phyloP scores from a whole-genome alignment of 1,140 invertebrate species.

The Pogonomyrmex barbatus region DNA sequence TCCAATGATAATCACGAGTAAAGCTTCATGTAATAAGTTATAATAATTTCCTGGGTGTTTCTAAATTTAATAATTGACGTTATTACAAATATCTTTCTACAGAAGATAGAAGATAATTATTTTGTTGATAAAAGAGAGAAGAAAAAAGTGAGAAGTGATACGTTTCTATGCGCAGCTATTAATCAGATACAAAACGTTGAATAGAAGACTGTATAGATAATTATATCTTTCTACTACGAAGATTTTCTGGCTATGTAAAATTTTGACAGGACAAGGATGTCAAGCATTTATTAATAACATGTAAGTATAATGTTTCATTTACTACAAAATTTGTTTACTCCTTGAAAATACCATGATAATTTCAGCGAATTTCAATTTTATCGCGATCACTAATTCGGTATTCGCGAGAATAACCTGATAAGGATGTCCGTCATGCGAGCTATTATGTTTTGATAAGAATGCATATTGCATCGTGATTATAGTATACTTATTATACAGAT shows the following conservation, averaged over 20 bases:
- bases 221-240: neutral
- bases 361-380: neutral
- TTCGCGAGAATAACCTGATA: neutral
- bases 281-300: slow-evolving; percentile 76
- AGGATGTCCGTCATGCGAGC: slow-evolving; percentile 20
- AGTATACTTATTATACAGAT: slow-evolving; percentile 41
- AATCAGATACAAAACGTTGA: slow-evolving; percentile 23
- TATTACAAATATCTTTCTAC: neutral
- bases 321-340: neutral
- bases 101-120: neutral
- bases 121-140: slow-evolving; percentile 2
- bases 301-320: slow-evolving; percentile 69
- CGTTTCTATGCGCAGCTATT: neutral
- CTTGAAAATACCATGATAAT: neutral
- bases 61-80: neutral
- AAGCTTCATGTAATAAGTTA: neutral
- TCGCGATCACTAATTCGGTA: neutral
- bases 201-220: neutral
- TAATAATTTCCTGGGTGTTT: neutral
- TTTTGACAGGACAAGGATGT: slow-evolving; percentile 60
- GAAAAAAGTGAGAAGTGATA: slow-evolving; percentile 38
- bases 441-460: slow-evolving; percentile 21
- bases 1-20: neutral
- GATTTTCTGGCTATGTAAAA: neutral
- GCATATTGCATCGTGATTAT: slow-evolving; percentile 38